Conservation (phyloP, 2,888 invertebrate species). For the Noctuana brunneofusca region DNA sequence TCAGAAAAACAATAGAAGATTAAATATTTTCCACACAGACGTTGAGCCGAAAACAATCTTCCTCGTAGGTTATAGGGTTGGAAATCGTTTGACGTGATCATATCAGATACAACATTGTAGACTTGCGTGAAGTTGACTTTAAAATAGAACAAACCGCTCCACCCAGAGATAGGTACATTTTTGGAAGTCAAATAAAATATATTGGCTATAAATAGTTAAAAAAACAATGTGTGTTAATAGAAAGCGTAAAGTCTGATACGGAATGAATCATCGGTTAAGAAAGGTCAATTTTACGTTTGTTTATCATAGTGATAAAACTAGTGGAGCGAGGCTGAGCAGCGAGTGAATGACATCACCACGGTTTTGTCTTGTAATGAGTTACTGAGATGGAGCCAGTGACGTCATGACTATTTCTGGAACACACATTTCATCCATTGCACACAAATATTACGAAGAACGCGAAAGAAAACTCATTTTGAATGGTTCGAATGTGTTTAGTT, state of each 20-base stretch:
- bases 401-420: constrained; percentile 26
- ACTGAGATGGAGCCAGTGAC: constrained; percentile 29
- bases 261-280: constrained; percentile 45
- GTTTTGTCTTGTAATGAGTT: constrained; percentile 33
- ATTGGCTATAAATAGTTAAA: constrained; percentile 64
- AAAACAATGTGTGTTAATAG: constrained; percentile 67
- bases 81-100: constrained; percentile 54
- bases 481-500: constrained; percentile 1
- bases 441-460: constrained; percentile 19
- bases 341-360: constrained; percentile 34
- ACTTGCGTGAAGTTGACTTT: constrained; percentile 56
- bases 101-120: constrained; percentile 64
- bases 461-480: constrained; percentile 21
- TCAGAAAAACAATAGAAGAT: constrained; percentile 42
- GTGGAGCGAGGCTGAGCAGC: constrained; percentile 25
- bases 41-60: constrained; percentile 50
- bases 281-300: constrained; percentile 50
- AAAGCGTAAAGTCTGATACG: constrained; percentile 48
- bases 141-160: constrained; percentile 73
- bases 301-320: constrained; percentile 32
- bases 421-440: constrained; percentile 23
- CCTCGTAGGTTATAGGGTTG: constrained; percentile 49
- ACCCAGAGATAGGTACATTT: constrained; percentile 78
- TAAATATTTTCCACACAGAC: constrained; percentile 35
- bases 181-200: constrained; percentile 79